Evolutionary conservation across 2,113 vertebrate species (phyloP), one percentile per base, ranked within the genome.

Genomic region (Corydoras sp.): DNA sequence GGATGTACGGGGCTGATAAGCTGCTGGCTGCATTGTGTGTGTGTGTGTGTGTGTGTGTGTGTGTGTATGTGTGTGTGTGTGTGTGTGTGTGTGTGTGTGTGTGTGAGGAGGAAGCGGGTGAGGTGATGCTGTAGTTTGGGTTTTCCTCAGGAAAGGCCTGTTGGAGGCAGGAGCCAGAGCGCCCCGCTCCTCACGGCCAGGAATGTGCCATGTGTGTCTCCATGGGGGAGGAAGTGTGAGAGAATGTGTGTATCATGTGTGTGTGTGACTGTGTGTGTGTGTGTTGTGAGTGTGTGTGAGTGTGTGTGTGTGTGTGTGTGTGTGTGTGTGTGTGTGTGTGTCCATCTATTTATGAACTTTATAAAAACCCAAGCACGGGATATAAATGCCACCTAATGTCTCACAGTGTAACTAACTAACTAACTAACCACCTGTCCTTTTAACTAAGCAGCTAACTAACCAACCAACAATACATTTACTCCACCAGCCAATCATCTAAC

Each of bases 131-230:
- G 77, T 62, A 79, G 75, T 70, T 71, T 71, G 80, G 75, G 77
- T 70, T 77, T 81, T 81, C 80, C 80, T 81, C 72, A 79, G 80
- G 80, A 81, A 81, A 79, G 62, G 77, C 56, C 74, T 74, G 58
- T 64, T 74, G 71, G 51, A 71, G 74, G 72, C 78, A 72, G 67
- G 64, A 71, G 68, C 74, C 71, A 65, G 73, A 58, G 62, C 60
- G 51, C 55, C 65, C 69, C 66, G 58, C 69, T 62, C 67, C 48
- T 55, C 62, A 53, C 58, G 14, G 76, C 75, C 75, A 80, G 69
- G 79, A 80, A 80, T 80, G 75, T 80, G 79, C 75, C 75, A 74
- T 72, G 75, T 74, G 64, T 61, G 63, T 24, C 65, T 64, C 65
- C 48, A 65, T 43, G 60, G 18, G 64, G 71, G 68, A 62, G 75